Evolutionary conservation across 64 coral and sea anemone species (phyloP).

Genomic region (Astreopora myriophthalma): DNA sequence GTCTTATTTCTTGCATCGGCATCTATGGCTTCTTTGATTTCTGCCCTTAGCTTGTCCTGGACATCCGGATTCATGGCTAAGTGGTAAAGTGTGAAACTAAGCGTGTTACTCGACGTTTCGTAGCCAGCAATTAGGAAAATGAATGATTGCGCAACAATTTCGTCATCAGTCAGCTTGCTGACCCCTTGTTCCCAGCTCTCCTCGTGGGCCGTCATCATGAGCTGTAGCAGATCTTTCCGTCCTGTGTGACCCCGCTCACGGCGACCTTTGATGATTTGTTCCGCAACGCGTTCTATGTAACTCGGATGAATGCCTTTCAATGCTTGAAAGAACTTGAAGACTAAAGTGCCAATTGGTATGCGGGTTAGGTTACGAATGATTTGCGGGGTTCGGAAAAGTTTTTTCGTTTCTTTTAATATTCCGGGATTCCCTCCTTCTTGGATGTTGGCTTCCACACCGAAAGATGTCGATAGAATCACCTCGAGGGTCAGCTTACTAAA

Average conservation of each 20-base stretch:
- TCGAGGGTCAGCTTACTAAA: slow-evolving; percentile 66
- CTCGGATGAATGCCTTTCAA: not conserved
- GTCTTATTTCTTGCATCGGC: slow-evolving; percentile 1
- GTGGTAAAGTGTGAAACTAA: slow-evolving; percentile 33
- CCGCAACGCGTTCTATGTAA: slow-evolving; percentile 1
- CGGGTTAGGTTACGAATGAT: not conserved
- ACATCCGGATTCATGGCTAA: slow-evolving; percentile 49
- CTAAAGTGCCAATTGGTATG: not conserved
- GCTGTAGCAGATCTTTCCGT: slow-evolving; percentile 47
- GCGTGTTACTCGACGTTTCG: slow-evolving; percentile 66
- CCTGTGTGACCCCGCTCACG: not conserved
- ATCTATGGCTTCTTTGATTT: not conserved
- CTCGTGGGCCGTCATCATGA: slow-evolving; percentile 54
- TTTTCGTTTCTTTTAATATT: not conserved
- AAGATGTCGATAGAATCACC: slow-evolving; percentile 68
- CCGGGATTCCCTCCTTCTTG: slow-evolving; percentile 20
- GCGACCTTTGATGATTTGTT: slow-evolving; percentile 35
- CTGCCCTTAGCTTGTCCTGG: slow-evolving; percentile 51
- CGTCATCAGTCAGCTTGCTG: slow-evolving; percentile 55
- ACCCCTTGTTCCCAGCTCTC: slow-evolving; percentile 5
- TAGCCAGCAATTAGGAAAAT: slow-evolving; percentile 59
- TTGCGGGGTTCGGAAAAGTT: not conserved
- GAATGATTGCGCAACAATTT: slow-evolving; percentile 53
- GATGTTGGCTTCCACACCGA: slow-evolving; percentile 65
- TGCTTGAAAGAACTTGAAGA: not conserved